Percentiles rank a stretch among this genome's conserved stretches.
These are phyloP conservation scores for Zhuqinia jingwanae DNA, from an alignment of 2,888 invertebrate genomes.

Conservation along the genomic window DNA sequence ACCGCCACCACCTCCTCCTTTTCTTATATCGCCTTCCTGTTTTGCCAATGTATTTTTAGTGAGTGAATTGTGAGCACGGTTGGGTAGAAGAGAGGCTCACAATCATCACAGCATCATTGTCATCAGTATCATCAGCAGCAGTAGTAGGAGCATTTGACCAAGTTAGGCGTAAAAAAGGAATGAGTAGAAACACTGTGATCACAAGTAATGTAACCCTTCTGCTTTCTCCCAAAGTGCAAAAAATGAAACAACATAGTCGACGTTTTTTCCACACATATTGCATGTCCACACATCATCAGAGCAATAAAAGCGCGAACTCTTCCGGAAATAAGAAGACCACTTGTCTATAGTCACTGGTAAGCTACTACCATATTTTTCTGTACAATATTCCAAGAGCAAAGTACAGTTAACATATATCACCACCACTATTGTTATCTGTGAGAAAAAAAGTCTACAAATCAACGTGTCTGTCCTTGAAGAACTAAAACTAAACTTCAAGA, in stretches of 20 bases:
- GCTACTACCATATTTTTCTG: not conserved
- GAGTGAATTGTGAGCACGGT: not conserved
- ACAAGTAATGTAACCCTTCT: not conserved
- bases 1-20: not conserved
- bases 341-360: constrained; percentile 15
- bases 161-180: constrained; percentile 14
- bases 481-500: not conserved
- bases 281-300: constrained; percentile 38
- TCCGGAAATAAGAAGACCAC: constrained; percentile 35
- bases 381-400: constrained; percentile 4
- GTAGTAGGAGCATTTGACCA: too few species aligned
- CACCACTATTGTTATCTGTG: too few species aligned
- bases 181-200: constrained; percentile 5
- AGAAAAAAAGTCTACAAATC: not conserved
- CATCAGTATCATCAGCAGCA: not conserved
- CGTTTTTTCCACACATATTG: not conserved
- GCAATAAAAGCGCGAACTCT: constrained; percentile 11
- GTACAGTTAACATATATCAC: too few species aligned
- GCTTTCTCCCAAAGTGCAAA: not conserved
- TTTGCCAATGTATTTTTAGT: not conserved
- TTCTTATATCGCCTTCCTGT: not conserved
- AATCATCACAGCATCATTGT: constrained; percentile 1
- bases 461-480: not conserved
- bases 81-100: not conserved
- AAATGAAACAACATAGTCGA: not conserved